Evolutionary conservation across 1,140 invertebrate species (phyloP).

Genomic region (Lepidurus packardi): DNA sequence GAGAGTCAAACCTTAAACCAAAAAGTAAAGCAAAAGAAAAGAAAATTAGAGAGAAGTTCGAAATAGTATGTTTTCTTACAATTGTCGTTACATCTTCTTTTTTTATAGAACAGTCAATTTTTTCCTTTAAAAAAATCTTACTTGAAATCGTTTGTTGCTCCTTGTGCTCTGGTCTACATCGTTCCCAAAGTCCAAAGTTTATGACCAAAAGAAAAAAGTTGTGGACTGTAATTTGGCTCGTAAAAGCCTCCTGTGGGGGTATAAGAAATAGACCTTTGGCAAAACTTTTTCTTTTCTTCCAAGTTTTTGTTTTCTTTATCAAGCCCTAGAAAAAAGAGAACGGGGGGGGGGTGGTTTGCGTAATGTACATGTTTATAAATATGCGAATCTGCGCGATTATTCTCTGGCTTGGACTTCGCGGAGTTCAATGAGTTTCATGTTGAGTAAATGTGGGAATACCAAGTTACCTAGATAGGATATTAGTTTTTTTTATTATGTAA

Average conservation of each 20-base stretch:
- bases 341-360: no score
- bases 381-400: no score
- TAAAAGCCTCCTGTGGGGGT: slow-evolving; percentile 5
- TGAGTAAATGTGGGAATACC: neutral
- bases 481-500: neutral
- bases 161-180: neutral
- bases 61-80: no score
- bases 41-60: no score
- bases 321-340: neutral
- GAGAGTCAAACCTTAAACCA: no score
- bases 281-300: neutral
- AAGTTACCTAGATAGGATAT: neutral
- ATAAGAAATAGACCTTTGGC: neutral
- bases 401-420: neutral
- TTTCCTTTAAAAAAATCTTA: neutral
- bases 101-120: no score
- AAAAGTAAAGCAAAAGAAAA: no score
- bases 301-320: neutral
- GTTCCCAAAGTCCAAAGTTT: neutral
- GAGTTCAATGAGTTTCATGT: neutral
- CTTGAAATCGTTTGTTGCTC: neutral
- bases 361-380: no score
- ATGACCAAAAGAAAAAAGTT: neutral
- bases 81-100: no score
- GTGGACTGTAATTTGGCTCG: slow-evolving; percentile 2